Conservation (phyloP, 2,797 vertebrate genomes). For the Monodelphis domestica region DNA sequence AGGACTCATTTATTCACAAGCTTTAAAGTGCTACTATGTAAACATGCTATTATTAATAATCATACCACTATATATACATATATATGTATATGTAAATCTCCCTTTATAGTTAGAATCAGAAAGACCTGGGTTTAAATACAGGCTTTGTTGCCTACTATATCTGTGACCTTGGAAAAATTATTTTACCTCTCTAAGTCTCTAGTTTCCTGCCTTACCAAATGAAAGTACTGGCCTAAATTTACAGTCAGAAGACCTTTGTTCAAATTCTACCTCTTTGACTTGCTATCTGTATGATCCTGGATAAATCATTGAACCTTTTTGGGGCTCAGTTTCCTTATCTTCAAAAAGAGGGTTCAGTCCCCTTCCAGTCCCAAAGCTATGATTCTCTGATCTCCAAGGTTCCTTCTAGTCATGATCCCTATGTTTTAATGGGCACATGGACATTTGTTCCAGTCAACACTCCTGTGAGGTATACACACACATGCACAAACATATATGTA, state of each 20-base stretch:
- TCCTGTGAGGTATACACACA: not conserved
- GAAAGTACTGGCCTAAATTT: not conserved
- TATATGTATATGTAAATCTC: not conserved
- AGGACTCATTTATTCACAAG: not conserved
- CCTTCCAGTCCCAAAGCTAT: not conserved
- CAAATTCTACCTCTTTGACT: not conserved
- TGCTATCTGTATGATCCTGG: fast-evolving
- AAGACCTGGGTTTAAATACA: not conserved
- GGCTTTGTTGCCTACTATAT: not conserved
- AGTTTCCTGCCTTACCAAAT: not conserved
- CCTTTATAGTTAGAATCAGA: not conserved
- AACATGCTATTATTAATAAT: not conserved
- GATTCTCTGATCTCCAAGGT: not conserved
- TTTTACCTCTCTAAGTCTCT: not conserved
- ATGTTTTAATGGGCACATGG: not conserved
- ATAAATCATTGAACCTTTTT: not conserved
- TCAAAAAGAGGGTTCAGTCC: not conserved
- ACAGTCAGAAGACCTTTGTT: not conserved
- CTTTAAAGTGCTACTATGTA: not conserved
- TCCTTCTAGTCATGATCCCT: not conserved
- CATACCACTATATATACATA: not conserved
- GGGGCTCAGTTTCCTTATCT: not conserved
- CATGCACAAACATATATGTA: too few species aligned
- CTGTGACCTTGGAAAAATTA: not conserved
- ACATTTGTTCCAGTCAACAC: not conserved